A percentile compares a stretch with the other conserved stretches of the same genome.
Evolutionary conservation across 2,113 vertebrate genomes (phyloP).

Genomic region (Polypterus senegalus): DNA sequence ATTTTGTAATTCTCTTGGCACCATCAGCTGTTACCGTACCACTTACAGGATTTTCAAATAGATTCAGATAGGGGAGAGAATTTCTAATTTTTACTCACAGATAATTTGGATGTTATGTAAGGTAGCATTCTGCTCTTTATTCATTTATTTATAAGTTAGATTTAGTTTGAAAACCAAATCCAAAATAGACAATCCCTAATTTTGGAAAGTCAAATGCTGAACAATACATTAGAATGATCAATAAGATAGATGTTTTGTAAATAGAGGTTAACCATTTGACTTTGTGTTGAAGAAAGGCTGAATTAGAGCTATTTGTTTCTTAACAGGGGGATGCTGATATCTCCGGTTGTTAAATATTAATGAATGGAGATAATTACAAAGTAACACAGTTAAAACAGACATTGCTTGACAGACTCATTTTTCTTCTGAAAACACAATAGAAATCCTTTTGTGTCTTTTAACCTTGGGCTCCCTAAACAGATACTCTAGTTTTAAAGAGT

Average conservation of each 20-base stretch:
- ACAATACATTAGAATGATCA: background rate
- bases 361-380: slow-evolving; percentile 36
- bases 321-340: slow-evolving; percentile 13
- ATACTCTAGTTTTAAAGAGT: slow-evolving; percentile 15
- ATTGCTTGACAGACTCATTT: slow-evolving; percentile 39
- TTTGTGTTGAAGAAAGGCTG: background rate
- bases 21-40: no score
- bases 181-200: no score
- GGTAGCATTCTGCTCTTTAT: no score
- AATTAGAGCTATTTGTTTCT: background rate
- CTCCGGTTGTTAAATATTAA: slow-evolving; percentile 49
- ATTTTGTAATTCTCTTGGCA: no score
- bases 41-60: no score
- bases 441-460: slow-evolving; percentile 46
- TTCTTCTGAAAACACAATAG: slow-evolving; percentile 43
- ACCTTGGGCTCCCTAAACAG: slow-evolving; percentile 33
- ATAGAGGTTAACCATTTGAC: background rate
- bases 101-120: no score
- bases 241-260: background rate
- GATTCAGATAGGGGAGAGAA: no score
- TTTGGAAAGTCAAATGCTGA: no score
- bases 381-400: slow-evolving; percentile 35
- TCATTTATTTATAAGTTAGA: no score
- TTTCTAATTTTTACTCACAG: no score
- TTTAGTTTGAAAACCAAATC: no score